Base-by-base conservation (phyloP, 2,797 vertebrate species). In the Bucorvus abyssinicus region DNA sequence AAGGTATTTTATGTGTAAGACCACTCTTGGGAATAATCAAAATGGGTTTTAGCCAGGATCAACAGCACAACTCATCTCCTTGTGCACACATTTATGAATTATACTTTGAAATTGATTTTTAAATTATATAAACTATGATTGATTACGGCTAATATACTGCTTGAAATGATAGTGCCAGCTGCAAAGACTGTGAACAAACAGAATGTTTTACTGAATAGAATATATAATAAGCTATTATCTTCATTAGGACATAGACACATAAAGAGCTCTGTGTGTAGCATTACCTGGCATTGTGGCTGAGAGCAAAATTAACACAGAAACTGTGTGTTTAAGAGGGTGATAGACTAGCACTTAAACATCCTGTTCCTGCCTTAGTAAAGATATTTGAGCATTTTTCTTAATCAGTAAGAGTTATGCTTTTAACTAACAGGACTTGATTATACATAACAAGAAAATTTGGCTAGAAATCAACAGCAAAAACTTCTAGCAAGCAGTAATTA, bases 121-220 rank as follows among this genome's bases (percentile, higher is more conserved):
- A 95, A 94, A 93, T 74, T 67, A 80, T 32, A 88, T 38, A 75
- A 94, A 90, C 34, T 32, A 42, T 60, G 82, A 96, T 49, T 73
- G 63, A 95, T 92, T 79, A 83, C 32, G 36, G 67, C 44, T 92
- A 87, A 75, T 45, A 79, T 10, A 61, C 19, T 84, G 34, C 60
- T 74, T 77, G 84, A 92, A 93, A 78, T 60, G 5, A 83, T 30
- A 79, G 38, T 12, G 7, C 36, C 64, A 92, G 29, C 26, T 92
- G 71, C 70, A 84, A 90, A 95, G 52, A 65, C 64, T 56, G 32
- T 22, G 84, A 89, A 89, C 23, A 79, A 92, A 77, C 9, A 69
- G 20, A 67, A 67, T 6, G 2, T 18, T 40, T 40, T 79, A 67
- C 55, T 60, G 34, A 86, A 91, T 4, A 67, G 59, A 88, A 92